Evolutionary conservation across 2,888 invertebrate species (phyloP).

Genomic region (Troilus luridus): DNA sequence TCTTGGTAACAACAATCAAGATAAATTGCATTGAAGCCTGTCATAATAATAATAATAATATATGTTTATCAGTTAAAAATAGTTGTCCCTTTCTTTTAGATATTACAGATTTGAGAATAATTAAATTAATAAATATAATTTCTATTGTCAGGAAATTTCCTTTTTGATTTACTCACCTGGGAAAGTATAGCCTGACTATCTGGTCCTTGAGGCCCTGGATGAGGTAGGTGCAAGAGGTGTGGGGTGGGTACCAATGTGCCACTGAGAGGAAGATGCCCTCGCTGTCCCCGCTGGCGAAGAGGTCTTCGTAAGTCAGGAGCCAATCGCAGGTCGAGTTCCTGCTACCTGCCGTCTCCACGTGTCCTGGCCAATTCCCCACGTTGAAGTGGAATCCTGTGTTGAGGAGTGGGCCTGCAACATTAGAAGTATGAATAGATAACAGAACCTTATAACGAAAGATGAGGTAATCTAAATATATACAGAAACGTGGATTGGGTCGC

Average conservation of each 20-base stretch:
- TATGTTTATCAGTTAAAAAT: no score
- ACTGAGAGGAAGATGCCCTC: conserved; percentile 93
- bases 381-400: conserved; percentile 96
- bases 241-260: conserved; percentile 94
- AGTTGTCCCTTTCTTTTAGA: no score
- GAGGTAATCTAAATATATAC: no score
- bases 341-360: conserved; percentile 88
- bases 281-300: conserved; percentile 83
- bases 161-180: conserved; percentile 74
- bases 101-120: no score
- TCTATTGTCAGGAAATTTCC: no score
- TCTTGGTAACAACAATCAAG: no score
- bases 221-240: conserved; percentile 91
- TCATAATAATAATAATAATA: no score
- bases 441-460: no score
- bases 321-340: conserved; percentile 91
- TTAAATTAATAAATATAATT: no score
- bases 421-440: no score
- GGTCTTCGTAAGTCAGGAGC: conserved; percentile 86
- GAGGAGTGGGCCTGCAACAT: conserved; percentile 80
- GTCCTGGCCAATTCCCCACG: conserved; percentile 94
- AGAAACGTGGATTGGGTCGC: no score
- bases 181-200: conserved; percentile 90
- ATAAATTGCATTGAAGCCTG: no score
- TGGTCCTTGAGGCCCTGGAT: conserved; percentile 90